Evolutionary conservation across 2,797 vertebrate species (phyloP).

Genomic region (Diceros bicornis): DNA sequence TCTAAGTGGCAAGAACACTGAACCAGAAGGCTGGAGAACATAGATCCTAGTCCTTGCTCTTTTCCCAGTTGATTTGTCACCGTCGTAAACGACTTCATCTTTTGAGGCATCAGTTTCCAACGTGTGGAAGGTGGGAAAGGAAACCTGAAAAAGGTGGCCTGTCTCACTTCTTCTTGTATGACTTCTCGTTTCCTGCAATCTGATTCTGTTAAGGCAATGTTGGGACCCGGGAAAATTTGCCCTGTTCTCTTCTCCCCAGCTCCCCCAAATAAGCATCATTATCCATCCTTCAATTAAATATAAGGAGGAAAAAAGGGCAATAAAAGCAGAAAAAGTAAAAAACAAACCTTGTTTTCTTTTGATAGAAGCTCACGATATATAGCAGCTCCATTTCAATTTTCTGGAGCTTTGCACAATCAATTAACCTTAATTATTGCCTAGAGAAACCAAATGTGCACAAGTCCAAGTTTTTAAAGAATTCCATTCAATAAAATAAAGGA

Average conservation of each 20-base stretch:
- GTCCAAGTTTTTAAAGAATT: slow-evolving; percentile 61
- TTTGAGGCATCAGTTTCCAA: not conserved
- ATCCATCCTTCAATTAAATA: not conserved
- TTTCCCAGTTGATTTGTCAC: not conserved
- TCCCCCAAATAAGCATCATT: not conserved
- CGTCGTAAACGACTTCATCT: not conserved
- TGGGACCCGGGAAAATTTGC: not conserved
- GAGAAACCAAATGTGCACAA: not conserved
- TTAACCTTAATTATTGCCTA: slow-evolving; percentile 46
- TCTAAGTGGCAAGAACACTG: not conserved
- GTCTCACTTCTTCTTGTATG: not conserved
- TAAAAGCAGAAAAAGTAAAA: not conserved
- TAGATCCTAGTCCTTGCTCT: not conserved
- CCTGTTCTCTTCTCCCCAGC: not conserved
- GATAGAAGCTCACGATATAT: not conserved
- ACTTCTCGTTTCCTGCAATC: not conserved
- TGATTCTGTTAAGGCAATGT: not conserved
- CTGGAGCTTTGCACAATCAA: slow-evolving; percentile 19
- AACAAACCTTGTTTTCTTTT: not conserved
- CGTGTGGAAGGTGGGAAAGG: not conserved
- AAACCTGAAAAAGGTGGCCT: not conserved
- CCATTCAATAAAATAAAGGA: slow-evolving; percentile 78
- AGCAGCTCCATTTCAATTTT: not conserved
- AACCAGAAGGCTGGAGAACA: not conserved
- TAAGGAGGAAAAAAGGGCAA: not conserved